Base-by-base conservation (phyloP, 2,113 vertebrate species). In the Meles meles region DNA sequence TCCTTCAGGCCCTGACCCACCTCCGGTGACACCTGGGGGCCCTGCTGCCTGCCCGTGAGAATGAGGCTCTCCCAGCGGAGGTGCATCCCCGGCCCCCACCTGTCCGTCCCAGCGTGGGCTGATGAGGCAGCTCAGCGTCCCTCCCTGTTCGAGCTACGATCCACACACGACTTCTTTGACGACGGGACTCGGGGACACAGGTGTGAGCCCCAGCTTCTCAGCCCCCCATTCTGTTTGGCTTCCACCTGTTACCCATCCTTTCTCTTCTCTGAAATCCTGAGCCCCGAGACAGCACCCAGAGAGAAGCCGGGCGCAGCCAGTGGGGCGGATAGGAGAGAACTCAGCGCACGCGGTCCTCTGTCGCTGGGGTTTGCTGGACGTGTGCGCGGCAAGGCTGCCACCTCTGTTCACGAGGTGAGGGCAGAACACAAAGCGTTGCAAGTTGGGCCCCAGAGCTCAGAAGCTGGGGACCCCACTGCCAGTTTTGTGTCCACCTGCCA, bases 261-360 rank as follows among this genome's bases (percentile, higher is more conserved):
- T n/a, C 20, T 69, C 34, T 39, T 23, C 7, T 59, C 15, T 37
- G 3, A 7, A 47, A 34, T 11, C 47, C 52, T 61, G 57, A 42
- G 5, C 31, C 20, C 52, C 61, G 42, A 42, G 34, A 13, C 4
- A 10, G 63, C 1, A 4, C 4, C 9, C 1, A 17, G 23, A 55
- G 29, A 61, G 27, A 23, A 18, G 10, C 1, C 3, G 1, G 20
- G 9, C 2, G 6, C 6, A 6, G 71, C n/a, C 9, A 23, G 8
- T 0, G 14, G 27, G 29, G 5, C 7, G 63, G 31, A 3, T 15
- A 65, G 29, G 6, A 23, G 67, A 14, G 12, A 34, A 57, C 3
- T 20, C 4, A 21, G 21, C 0, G 2, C 29, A 27, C 10, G 0
- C 0, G 18, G 57, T 11, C 0, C 3, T 34, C n/a, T 7, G 23